Evolutionary conservation across 2,888 invertebrate species (phyloP).

Genomic region (Pandemis heparana): DNA sequence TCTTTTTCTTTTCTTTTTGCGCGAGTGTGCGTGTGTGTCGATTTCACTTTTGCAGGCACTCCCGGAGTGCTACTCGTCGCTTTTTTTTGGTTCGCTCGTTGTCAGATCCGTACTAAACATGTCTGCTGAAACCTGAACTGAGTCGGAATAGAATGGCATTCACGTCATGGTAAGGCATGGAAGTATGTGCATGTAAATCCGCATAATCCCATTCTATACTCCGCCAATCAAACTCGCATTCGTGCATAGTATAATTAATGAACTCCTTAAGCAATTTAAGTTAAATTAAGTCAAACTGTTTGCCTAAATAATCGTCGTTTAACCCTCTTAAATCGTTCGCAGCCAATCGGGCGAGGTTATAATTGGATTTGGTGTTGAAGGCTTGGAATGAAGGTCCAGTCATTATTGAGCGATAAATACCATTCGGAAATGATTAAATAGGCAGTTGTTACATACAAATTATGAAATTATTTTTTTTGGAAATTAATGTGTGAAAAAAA

Average conservation of each 20-base stretch:
- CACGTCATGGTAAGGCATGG: no score
- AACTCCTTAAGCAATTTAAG: slow-evolving; percentile 5
- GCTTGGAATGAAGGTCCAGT: slow-evolving; percentile 37
- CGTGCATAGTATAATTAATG: neutral
- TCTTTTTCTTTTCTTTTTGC: no score
- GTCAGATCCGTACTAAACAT: no score
- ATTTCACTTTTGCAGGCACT: no score
- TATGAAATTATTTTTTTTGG: no score
- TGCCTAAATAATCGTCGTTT: slow-evolving; percentile 14
- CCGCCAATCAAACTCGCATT: neutral
- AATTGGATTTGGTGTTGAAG: slow-evolving; percentile 33
- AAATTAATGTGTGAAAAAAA: no score
- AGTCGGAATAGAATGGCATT: no score
- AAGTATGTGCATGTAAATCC: no score
- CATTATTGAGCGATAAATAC: neutral
- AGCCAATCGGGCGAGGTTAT: slow-evolving; percentile 12
- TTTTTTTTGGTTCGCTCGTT: no score
- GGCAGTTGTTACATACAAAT: neutral
- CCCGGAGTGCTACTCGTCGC: no score
- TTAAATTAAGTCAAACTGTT: slow-evolving; percentile 13
- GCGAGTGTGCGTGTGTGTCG: no score
- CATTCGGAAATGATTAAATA: neutral
- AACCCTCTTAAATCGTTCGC: slow-evolving; percentile 12
- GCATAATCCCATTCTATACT: neutral
- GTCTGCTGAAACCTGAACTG: no score